These are phyloP conservation scores for Leiothrix lutea DNA, from an alignment of 2,113 vertebrate species.

Conservation along the genomic window DNA sequence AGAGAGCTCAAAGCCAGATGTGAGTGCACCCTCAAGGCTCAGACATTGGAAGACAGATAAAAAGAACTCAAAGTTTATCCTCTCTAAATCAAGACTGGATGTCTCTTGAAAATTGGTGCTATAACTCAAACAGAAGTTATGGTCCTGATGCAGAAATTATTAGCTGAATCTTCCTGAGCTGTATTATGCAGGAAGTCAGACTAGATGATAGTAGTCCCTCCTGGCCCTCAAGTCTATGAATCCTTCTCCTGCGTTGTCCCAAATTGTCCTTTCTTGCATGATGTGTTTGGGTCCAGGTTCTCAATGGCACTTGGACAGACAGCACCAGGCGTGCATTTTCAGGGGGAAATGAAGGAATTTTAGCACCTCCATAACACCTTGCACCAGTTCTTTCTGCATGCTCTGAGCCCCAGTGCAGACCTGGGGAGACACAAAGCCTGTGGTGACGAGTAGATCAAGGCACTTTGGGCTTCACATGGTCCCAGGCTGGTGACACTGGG, in stretches of 20 bases:
- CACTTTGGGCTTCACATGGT: fast-evolving
- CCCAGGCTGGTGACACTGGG: fast-evolving
- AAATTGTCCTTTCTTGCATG: neutral
- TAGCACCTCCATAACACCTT: neutral
- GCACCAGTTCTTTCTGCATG: neutral
- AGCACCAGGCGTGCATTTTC: fast-evolving
- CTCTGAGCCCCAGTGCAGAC: neutral
- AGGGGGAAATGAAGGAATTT: neutral
- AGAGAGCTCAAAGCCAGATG: neutral
- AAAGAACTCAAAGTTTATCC: constrained; percentile 36
- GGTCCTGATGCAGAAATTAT: constrained; percentile 27
- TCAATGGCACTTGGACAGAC: neutral
- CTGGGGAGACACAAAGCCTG: neutral
- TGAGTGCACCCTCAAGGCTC: constrained; percentile 22
- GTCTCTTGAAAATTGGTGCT: constrained; percentile 28
- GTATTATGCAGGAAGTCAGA: neutral
- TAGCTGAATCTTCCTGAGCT: neutral
- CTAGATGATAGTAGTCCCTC: neutral
- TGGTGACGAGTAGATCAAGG: fast-evolving
- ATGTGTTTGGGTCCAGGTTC: neutral
- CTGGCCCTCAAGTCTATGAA: neutral
- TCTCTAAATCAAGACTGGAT: constrained; percentile 39
- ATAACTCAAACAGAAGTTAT: constrained; percentile 41
- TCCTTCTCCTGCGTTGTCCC: neutral
- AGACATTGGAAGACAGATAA: constrained; percentile 14